A percentile compares a stretch with the other conserved stretches of the same genome.
These are phyloP conservation scores for Microdon myrmicae DNA, from an alignment of 2,888 invertebrate genomes.

Conservation along the genomic window DNA sequence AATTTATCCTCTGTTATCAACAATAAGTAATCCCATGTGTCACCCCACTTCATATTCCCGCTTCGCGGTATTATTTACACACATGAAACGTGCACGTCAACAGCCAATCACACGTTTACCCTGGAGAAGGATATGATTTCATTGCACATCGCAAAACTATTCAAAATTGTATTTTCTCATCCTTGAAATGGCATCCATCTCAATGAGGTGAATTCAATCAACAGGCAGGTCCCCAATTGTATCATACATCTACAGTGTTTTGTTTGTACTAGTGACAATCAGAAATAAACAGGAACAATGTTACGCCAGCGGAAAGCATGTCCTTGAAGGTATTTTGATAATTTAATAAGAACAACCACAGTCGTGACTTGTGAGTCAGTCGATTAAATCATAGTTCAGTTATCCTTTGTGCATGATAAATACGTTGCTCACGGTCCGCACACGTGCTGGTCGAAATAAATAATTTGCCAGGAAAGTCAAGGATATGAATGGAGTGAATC, in stretches of 20 bases:
- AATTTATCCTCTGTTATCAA: slow-evolving; percentile 29
- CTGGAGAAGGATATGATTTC: slow-evolving; percentile 23
- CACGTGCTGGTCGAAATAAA: slow-evolving; percentile 18
- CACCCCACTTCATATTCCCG: slow-evolving; percentile 20
- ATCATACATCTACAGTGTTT: slow-evolving; percentile 12
- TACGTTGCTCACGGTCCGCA: neutral
- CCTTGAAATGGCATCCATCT: slow-evolving; percentile 6
- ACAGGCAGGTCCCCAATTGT: slow-evolving; percentile 19
- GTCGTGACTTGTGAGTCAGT: slow-evolving; percentile 21
- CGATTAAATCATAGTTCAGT: slow-evolving; percentile 41
- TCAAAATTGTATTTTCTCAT: neutral
- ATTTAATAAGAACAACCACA: slow-evolving; percentile 25
- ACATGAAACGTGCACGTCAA: slow-evolving; percentile 19
- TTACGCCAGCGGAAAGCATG: neutral
- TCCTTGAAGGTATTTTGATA: slow-evolving; percentile 13
- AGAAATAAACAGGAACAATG: neutral
- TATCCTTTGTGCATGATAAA: slow-evolving; percentile 34
- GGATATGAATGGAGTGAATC: slow-evolving; percentile 16
- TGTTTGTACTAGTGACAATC: slow-evolving; percentile 13
- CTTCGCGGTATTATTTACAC: slow-evolving; percentile 30
- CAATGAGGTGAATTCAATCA: slow-evolving; percentile 17
- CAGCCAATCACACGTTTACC: neutral
- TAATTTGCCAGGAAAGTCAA: slow-evolving; percentile 38
- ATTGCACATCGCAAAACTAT: slow-evolving; percentile 25
- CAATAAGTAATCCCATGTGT: slow-evolving; percentile 29